Evolutionary conservation across 2,797 vertebrate genomes (phyloP).

Genomic region (Onychomys leucogaster): DNA sequence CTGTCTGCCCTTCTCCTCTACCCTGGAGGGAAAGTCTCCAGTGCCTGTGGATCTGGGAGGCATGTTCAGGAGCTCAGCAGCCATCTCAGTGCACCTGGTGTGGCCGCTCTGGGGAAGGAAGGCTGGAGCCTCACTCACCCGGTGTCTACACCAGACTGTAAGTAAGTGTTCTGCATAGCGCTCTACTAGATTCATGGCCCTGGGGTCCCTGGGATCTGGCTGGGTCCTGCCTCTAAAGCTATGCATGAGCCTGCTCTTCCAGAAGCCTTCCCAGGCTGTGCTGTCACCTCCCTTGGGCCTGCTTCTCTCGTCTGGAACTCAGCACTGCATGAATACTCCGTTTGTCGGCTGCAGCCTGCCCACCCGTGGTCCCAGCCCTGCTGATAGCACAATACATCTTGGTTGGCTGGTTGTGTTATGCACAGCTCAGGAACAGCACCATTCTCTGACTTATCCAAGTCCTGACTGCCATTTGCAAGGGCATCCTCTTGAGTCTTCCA

Average conservation of each 20-base stretch:
- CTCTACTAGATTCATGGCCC: neutral
- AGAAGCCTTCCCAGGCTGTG: neutral
- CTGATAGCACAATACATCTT: neutral
- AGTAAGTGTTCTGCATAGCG: constrained; percentile 67
- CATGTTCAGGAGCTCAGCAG: constrained; percentile 68
- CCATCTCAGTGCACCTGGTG: constrained; percentile 26
- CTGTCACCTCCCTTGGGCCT: neutral
- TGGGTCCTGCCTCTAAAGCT: neutral
- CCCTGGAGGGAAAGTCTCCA: constrained; percentile 21
- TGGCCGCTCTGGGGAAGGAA: constrained; percentile 66
- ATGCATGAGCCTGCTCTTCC: neutral
- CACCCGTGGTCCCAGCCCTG: neutral
- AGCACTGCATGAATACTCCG: neutral
- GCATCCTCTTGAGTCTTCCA: neutral
- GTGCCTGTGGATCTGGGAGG: constrained; percentile 37
- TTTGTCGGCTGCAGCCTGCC: neutral
- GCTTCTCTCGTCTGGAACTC: neutral
- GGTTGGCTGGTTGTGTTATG: neutral
- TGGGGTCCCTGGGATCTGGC: neutral
- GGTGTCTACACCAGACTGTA: constrained; percentile 76
- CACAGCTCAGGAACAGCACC: neutral
- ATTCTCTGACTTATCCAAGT: neutral
- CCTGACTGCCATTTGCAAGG: neutral
- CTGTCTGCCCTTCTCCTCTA: constrained; percentile 31
- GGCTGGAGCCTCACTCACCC: constrained; percentile 23